Conservation (phyloP, 2,797 vertebrate species). For the Australoheros facetus region DNA sequence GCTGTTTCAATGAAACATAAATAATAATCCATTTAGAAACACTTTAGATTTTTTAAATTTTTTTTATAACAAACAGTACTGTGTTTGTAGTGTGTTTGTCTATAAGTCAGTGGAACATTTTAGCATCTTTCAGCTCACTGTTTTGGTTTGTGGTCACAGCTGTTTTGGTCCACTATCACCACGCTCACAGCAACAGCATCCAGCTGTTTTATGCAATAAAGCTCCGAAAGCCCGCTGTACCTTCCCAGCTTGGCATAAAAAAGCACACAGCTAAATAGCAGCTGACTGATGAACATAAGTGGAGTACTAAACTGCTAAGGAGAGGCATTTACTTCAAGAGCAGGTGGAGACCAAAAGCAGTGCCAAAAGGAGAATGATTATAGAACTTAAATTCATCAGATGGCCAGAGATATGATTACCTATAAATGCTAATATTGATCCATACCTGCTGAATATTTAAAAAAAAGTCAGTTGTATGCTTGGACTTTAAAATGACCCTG, state of each 20-base stretch:
- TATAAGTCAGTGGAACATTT: neutral
- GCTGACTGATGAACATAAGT: neutral
- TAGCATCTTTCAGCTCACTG: neutral
- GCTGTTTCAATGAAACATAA: neutral
- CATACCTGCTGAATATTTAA: neutral
- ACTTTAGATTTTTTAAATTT: neutral
- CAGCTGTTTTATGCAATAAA: constrained; percentile 1
- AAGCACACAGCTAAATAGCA: neutral
- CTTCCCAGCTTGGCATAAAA: neutral
- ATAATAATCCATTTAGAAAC: neutral
- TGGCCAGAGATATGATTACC: neutral
- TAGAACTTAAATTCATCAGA: neutral
- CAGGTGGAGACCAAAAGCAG: neutral
- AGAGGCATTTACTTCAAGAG: neutral
- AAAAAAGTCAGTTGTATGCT: neutral
- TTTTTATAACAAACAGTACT: neutral
- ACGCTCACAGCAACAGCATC: neutral
- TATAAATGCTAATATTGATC: neutral
- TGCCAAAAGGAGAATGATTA: neutral
- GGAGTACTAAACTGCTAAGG: neutral
- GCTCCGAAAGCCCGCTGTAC: neutral
- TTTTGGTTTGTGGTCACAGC: neutral
- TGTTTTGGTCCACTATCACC: neutral
- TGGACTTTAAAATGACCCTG: neutral
- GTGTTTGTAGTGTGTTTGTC: neutral